Conservation (phyloP, 2,113 vertebrate genomes). For the Falcunculus frontatus region DNA sequence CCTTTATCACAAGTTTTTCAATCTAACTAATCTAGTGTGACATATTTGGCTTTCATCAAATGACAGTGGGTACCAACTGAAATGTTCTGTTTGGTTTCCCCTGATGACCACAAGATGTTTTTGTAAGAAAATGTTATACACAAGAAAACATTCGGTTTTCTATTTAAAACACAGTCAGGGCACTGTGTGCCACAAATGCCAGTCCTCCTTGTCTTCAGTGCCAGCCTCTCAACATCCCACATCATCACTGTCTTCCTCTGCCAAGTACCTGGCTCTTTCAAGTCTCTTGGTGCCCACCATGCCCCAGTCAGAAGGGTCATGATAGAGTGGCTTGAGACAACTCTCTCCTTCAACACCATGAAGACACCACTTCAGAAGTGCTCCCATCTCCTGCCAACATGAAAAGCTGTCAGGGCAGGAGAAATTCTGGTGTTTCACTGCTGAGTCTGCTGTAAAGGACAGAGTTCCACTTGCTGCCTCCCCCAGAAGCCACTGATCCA, state of each 20-base stretch:
- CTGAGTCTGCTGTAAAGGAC: background rate
- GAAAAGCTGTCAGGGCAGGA: background rate
- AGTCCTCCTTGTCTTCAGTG: background rate
- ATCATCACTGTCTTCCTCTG: background rate
- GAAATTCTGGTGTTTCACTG: background rate
- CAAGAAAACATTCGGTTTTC: conserved; percentile 40
- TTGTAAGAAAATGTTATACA: conserved; percentile 55
- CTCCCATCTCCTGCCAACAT: background rate
- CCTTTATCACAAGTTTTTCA: conserved; percentile 71
- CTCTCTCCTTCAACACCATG: background rate
- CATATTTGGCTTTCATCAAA: conserved; percentile 67
- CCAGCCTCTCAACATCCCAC: background rate
- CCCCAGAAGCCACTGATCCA: background rate
- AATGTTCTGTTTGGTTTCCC: conserved; percentile 63
- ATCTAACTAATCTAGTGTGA: conserved; percentile 73
- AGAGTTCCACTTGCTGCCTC: background rate
- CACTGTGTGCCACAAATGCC: background rate
- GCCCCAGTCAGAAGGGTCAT: background rate
- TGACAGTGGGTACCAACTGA: conserved; percentile 48
- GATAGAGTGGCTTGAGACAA: background rate
- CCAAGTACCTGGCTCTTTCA: background rate
- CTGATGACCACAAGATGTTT: conserved; percentile 58
- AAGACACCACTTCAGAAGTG: background rate
- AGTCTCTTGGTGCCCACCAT: background rate
- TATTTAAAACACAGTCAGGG: background rate